Evolutionary conservation across 2,888 invertebrate genomes (phyloP).

Genomic region (Steinernema hermaphroditum): DNA sequence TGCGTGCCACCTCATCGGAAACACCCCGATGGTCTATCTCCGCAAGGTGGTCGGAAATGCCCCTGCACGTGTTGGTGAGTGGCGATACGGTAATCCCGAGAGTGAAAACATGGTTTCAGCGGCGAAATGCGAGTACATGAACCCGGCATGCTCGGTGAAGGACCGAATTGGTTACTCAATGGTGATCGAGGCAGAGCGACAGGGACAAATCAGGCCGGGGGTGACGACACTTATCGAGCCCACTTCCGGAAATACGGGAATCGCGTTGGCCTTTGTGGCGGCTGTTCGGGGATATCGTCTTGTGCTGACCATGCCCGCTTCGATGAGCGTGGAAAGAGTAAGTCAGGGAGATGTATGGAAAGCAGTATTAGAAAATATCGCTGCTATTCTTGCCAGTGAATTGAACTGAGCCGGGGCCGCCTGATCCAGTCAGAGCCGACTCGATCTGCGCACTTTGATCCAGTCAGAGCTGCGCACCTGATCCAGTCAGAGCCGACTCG

Average conservation of each 20-base stretch:
- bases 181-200: conserved; percentile 60
- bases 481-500: too few relatives aligned
- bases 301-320: conserved; percentile 65
- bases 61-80: not conserved
- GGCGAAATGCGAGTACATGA: conserved; percentile 51
- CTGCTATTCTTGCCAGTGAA: too few relatives aligned
- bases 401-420: too few relatives aligned
- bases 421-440: too few relatives aligned
- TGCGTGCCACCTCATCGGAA: conserved; percentile 54
- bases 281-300: conserved; percentile 63
- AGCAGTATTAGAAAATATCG: too few relatives aligned
- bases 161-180: conserved; percentile 66
- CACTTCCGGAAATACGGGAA: conserved; percentile 65
- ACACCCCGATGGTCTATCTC: conserved; percentile 64
- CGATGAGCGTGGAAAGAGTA: conserved; percentile 64
- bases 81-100: not conserved
- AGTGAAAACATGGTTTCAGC: conserved; percentile 42
- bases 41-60: conserved; percentile 49
- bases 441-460: too few relatives aligned
- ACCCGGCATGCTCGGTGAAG: conserved; percentile 65
- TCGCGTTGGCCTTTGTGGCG: conserved; percentile 64
- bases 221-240: conserved; percentile 62
- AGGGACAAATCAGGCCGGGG: conserved; percentile 53
- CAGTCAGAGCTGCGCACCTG: too few relatives aligned
- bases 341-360: conserved; percentile 15